These are phyloP conservation scores for Corydoras sp. DNA, from an alignment of 2,113 vertebrate species.

Conservation along the genomic window DNA sequence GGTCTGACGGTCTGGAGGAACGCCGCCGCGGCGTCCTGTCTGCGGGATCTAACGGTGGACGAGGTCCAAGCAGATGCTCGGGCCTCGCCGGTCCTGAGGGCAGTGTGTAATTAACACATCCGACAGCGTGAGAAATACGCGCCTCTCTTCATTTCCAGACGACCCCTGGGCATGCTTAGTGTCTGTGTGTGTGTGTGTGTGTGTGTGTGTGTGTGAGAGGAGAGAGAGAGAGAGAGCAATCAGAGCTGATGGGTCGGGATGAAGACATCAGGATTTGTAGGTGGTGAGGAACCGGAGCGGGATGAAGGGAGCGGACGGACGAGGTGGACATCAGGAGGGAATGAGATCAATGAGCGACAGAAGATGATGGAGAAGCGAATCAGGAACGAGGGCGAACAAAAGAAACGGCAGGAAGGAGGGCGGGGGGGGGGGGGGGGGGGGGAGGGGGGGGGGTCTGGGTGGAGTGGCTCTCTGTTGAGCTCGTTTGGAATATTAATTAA, in stretches of 20 bases:
- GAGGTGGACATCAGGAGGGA: too few species aligned
- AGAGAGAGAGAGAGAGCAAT: too few species aligned
- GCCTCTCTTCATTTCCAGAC: constrained; percentile 39
- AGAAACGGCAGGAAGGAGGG: neutral
- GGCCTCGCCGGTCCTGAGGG: constrained; percentile 36
- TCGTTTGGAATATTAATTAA: constrained; percentile 51
- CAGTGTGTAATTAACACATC: constrained; percentile 39
- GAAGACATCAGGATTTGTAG: constrained; percentile 2
- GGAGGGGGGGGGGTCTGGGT: constrained; percentile 26
- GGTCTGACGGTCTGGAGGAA: constrained; percentile 8
- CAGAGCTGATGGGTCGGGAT: constrained; percentile 29
- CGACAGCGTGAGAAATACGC: constrained; percentile 33
- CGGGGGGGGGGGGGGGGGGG: neutral
- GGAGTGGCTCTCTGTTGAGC: constrained; percentile 41
- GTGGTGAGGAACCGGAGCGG: neutral
- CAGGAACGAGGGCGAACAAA: neutral
- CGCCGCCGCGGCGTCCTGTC: neutral
- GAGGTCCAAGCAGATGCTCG: constrained; percentile 22
- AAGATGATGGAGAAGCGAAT: neutral
- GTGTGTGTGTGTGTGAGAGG: too few species aligned
- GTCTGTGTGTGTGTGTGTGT: constrained; percentile 33
- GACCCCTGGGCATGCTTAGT: constrained; percentile 38
- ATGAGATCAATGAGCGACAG: neutral
- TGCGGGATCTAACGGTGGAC: constrained; percentile 13
- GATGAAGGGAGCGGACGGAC: neutral